phyloP scores from a whole-genome alignment of 2,888 invertebrate species.

The Biston betularia region DNA sequence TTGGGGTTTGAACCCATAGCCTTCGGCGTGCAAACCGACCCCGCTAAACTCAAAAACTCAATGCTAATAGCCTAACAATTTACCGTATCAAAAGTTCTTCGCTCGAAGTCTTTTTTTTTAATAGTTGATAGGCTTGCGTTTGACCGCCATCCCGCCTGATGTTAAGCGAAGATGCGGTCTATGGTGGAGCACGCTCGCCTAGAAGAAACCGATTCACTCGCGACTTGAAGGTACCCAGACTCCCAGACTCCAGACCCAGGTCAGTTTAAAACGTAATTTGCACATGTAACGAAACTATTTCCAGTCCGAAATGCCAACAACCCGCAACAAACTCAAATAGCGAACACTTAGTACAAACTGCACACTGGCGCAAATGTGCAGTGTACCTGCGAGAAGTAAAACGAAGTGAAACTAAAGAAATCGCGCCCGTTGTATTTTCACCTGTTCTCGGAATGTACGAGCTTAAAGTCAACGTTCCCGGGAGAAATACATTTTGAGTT shows the following conservation, averaged over 20 bases:
- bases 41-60: too few species aligned
- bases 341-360: conserved; percentile 44
- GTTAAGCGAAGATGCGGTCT: too few species aligned
- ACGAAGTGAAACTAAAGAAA: conserved; percentile 50
- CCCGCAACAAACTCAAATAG: conserved; percentile 32
- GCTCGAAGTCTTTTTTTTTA: too few species aligned
- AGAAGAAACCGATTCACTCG: too few species aligned
- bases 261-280: conserved; percentile 25
- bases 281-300: conserved; percentile 23
- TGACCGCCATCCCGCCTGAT: too few species aligned
- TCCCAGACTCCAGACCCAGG: too few species aligned
- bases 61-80: too few species aligned
- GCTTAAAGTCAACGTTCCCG: conserved; percentile 34
- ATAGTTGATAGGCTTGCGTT: too few species aligned
- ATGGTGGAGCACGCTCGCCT: too few species aligned
- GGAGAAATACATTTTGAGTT: conserved; percentile 22
- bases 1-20: too few species aligned
- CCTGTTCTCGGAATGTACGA: conserved; percentile 59
- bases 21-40: too few species aligned
- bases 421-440: conserved; percentile 60
- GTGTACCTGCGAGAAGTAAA: conserved; percentile 41
- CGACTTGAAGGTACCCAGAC: too few species aligned
- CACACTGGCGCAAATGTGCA: conserved; percentile 43
- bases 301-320: conserved; percentile 26
- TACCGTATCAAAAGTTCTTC: conserved; percentile 1